Conservation (phyloP, 2,888 invertebrate genomes). For the Strigamia crassipes region DNA sequence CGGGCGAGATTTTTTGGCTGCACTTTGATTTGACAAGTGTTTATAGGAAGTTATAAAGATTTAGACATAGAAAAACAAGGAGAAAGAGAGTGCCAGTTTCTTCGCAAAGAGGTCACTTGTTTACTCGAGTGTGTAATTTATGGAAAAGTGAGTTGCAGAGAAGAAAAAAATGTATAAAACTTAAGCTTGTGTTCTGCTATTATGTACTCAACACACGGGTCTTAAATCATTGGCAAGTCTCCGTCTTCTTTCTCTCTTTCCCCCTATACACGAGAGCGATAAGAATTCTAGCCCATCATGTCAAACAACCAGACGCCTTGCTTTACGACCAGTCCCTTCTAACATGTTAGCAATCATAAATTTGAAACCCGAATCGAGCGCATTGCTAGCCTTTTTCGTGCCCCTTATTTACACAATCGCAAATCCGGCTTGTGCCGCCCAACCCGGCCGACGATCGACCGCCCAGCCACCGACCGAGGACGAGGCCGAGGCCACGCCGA, state of each 20-base stretch:
- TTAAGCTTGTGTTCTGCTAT: conserved; percentile 19
- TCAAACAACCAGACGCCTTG: conserved; percentile 50
- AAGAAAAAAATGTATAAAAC: conserved; percentile 39
- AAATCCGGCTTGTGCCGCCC: conserved; percentile 32
- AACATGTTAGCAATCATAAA: conserved; percentile 49
- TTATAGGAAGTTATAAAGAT: conserved; percentile 21
- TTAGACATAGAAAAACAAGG: conserved; percentile 11
- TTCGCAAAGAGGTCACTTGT: conserved; percentile 21
- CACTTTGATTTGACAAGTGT: conserved; percentile 11
- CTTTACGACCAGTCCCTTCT: conserved; percentile 49
- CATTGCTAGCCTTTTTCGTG: conserved; percentile 44
- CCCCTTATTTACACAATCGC: conserved; percentile 43
- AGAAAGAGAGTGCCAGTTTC: conserved; percentile 21
- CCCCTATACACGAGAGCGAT: conserved; percentile 46
- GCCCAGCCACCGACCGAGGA: background rate
- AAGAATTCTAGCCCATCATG: conserved; percentile 49
- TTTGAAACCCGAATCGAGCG: conserved; percentile 51
- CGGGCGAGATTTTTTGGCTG: background rate
- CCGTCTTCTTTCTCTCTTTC: background rate
- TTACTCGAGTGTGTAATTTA: conserved; percentile 21
- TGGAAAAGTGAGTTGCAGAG: conserved; percentile 18
- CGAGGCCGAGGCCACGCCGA: background rate
- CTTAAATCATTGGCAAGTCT: conserved; percentile 49
- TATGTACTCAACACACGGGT: conserved; percentile 43
- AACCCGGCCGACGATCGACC: background rate